Evolutionary conservation across 2,113 vertebrate species (phyloP).

Genomic region (Antennarius striatus): DNA sequence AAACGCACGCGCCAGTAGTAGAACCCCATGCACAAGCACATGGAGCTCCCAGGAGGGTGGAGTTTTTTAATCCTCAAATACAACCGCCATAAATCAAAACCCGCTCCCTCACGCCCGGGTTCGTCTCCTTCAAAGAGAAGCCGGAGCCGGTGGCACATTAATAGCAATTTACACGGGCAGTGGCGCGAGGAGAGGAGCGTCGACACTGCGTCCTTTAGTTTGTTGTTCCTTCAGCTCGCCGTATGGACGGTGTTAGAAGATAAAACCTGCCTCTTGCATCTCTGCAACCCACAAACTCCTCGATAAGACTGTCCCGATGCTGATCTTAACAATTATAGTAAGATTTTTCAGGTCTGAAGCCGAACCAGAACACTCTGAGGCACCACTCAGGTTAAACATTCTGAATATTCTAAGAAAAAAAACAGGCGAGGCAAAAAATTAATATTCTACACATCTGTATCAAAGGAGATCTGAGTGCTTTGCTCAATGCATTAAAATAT

Average conservation of each 20-base stretch:
- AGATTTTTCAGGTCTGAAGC: too few species aligned
- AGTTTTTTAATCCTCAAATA: slow-evolving; percentile 78
- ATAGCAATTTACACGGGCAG: slow-evolving; percentile 75
- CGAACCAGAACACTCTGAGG: neutral
- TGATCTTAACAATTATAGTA: too few species aligned
- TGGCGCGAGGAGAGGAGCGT: slow-evolving; percentile 62
- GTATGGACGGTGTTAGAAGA: slow-evolving; percentile 51
- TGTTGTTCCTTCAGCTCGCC: slow-evolving; percentile 61
- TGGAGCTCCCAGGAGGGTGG: slow-evolving; percentile 60
- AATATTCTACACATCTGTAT: neutral
- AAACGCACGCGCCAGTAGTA: slow-evolving; percentile 32
- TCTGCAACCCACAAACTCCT: neutral
- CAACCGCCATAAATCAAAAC: slow-evolving; percentile 75
- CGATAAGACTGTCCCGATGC: too few species aligned
- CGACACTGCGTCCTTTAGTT: slow-evolving; percentile 66
- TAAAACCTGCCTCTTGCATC: slow-evolving; percentile 48
- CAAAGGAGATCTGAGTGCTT: neutral
- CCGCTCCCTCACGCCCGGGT: slow-evolving; percentile 41
- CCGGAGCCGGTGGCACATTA: slow-evolving; percentile 70
- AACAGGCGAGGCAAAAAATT: too few species aligned
- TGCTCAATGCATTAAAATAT: neutral
- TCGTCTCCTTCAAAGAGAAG: slow-evolving; percentile 71
- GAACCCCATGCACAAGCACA: slow-evolving; percentile 49
- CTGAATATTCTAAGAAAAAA: too few species aligned
- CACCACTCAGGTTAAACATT: too few species aligned